Evolutionary conservation across 2,888 invertebrate genomes (phyloP).

Genomic region (Leucania comma): DNA sequence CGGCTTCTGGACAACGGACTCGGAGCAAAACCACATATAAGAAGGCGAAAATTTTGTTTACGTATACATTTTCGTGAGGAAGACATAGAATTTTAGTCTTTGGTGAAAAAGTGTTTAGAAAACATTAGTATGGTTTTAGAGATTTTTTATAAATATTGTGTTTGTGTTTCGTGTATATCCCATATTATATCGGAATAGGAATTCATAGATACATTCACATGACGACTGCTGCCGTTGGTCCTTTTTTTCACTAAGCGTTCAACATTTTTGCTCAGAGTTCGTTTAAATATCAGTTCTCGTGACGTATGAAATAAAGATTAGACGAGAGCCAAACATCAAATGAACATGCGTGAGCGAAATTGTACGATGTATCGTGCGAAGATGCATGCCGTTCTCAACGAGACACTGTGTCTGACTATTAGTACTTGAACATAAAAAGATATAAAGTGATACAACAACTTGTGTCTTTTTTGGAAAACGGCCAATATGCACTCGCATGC

Average conservation of each 20-base stretch:
- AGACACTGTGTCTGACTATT: slow-evolving; percentile 50
- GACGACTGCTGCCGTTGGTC: not conserved
- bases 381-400: slow-evolving; percentile 48
- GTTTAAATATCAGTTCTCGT: slow-evolving; percentile 75
- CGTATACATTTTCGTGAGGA: slow-evolving; percentile 28
- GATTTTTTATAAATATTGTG: slow-evolving; percentile 4
- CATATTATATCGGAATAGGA: not conserved
- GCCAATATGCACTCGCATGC: slow-evolving; percentile 84
- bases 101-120: slow-evolving; percentile 6
- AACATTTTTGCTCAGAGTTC: slow-evolving; percentile 77
- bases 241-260: slow-evolving; percentile 19
- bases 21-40: slow-evolving; percentile 70
- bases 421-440: slow-evolving; percentile 32
- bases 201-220: slow-evolving; percentile 4
- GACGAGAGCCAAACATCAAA: slow-evolving; percentile 83
- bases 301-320: slow-evolving; percentile 79
- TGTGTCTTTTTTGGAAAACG: slow-evolving; percentile 64
- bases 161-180: slow-evolving; percentile 16
- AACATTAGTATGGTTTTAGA: slow-evolving; percentile 26
- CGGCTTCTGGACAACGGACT: slow-evolving; percentile 68
- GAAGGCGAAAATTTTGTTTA: slow-evolving; percentile 37
- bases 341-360: slow-evolving; percentile 84
- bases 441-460: slow-evolving; percentile 33
- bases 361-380: slow-evolving; percentile 64
- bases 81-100: slow-evolving; percentile 30